A percentile compares a stretch with the other conserved stretches of the same genome.
Conservation (phyloP, 2,113 vertebrate genomes). For the Dolichotis patagonum region DNA sequence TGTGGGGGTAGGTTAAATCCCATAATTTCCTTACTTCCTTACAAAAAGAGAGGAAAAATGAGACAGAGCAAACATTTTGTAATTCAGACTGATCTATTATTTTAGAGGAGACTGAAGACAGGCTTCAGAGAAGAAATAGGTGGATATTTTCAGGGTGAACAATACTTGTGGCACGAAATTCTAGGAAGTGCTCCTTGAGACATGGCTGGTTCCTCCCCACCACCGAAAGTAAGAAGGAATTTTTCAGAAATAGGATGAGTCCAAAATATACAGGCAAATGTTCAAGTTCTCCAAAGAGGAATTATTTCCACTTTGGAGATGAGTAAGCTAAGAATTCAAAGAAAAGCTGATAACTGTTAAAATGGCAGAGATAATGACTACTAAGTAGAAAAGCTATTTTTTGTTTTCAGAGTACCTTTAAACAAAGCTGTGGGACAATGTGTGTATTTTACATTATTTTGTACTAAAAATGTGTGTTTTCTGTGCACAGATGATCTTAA, state of each 20-base stretch:
- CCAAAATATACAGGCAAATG: not conserved
- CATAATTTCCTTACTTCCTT: conserved; percentile 22
- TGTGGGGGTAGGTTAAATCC: not conserved
- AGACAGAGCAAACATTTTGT: not conserved
- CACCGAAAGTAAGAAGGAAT: not conserved
- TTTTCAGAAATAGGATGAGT: not conserved
- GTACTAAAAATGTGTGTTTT: not conserved
- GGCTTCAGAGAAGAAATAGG: not conserved
- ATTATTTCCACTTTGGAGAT: not conserved
- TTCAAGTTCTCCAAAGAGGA: not conserved
- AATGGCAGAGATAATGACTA: not conserved
- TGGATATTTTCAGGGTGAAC: not conserved
- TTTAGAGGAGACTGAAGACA: not conserved
- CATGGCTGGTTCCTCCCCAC: not conserved
- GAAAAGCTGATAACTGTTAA: not conserved
- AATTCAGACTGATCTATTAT: conserved; percentile 1
- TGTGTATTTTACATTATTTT: not conserved
- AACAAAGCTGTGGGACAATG: not conserved
- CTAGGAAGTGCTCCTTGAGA: not conserved
- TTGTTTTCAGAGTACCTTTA: not conserved
- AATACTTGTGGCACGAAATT: not conserved
- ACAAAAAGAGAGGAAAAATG: not conserved
- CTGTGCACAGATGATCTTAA: not conserved
- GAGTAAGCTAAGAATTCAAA: not conserved
- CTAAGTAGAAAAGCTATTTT: not conserved